phyloP scores from a whole-genome alignment of 2,888 invertebrate species.

The Anodontia alba region DNA sequence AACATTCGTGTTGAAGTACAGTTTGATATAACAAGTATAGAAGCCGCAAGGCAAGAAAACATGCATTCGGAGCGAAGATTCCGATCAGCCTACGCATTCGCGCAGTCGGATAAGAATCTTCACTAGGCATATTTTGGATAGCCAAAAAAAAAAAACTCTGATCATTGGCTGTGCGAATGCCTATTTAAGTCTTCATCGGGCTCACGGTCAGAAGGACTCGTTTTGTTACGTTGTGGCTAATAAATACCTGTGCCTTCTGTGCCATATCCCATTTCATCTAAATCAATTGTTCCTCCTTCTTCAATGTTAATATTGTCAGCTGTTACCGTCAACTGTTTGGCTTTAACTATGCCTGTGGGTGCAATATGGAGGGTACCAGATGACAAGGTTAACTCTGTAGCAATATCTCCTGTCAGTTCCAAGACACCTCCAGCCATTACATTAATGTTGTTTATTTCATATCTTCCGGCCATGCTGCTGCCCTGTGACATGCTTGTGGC shows the following conservation, averaged over 20 bases:
- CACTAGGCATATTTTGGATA: no score
- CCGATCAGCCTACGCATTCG: no score
- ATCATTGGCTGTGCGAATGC: no score
- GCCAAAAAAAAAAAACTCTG: no score
- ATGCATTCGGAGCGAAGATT: no score
- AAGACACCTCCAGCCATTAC: slow-evolving; percentile 48
- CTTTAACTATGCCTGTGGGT: slow-evolving; percentile 50
- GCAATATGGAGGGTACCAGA: slow-evolving; percentile 43
- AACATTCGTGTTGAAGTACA: no score
- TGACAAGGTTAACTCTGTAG: slow-evolving; percentile 27
- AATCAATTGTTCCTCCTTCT: slow-evolving; percentile 62
- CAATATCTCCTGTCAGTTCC: slow-evolving; percentile 38
- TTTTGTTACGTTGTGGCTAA: no score
- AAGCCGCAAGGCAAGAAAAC: no score
- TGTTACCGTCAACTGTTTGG: slow-evolving; percentile 36
- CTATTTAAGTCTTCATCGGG: no score
- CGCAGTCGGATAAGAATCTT: no score
- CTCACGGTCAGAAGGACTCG: no score
- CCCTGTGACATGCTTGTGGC: slow-evolving; percentile 46
- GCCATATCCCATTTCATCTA: slow-evolving; percentile 43
- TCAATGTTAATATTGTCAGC: slow-evolving; percentile 49
- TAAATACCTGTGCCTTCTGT: slow-evolving; percentile 63
- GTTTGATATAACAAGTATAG: no score
- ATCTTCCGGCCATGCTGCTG: slow-evolving; percentile 22
- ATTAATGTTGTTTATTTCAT: slow-evolving; percentile 43